Base-by-base conservation (phyloP, 2,797 vertebrate species). In the Sebastiscus tertius region DNA sequence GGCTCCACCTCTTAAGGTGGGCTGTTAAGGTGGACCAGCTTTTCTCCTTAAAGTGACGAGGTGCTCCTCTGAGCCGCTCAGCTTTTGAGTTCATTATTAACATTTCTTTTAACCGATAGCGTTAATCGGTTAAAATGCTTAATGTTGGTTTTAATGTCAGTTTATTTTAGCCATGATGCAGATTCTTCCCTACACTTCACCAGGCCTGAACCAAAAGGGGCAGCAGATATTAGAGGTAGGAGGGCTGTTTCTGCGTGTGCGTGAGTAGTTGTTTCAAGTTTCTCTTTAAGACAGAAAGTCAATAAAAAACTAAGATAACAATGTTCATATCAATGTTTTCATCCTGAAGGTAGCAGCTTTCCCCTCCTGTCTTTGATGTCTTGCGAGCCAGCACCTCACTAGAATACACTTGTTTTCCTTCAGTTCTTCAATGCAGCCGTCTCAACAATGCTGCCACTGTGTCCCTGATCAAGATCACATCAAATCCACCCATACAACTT, bases 381-480 rank as follows among this genome's bases (percentile, higher is more conserved):
- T n/a, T 52, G 34, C 8, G 2, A 55, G 14, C 16, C 8, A 11
- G 7, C 36, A 5, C 31, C 26, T 64, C 31, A 54, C 39, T 14
- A 20, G 4, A 67, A 42, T 14, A 58, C 16, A 46, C 6, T 18
- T 18, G 9, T 33, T 46, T 6, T n/a, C 11, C 18, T 27, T 46
- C 24, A 59, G 8, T 49, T 63, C 59, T 62, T 56, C 26, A 14
- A 18, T 24, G 31, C 31, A 46, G 1, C 27, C 8, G 0, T 49
- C 34, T 29, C 36, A 64, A 69, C 65, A 64, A 64, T 7, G 14
- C 59, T 20, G 39, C 24, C 22, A 58, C 49, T 26, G 7, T 34
- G 66, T 72, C 66, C 33, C 77, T 26, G 61, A 49, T 59, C 42
- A 80, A 68, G 77, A 68, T 76, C 56, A 62, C 33, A 13, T 8